phyloP scores from a whole-genome alignment of 1,140 invertebrate genomes.

The Bombyx mandarina region DNA sequence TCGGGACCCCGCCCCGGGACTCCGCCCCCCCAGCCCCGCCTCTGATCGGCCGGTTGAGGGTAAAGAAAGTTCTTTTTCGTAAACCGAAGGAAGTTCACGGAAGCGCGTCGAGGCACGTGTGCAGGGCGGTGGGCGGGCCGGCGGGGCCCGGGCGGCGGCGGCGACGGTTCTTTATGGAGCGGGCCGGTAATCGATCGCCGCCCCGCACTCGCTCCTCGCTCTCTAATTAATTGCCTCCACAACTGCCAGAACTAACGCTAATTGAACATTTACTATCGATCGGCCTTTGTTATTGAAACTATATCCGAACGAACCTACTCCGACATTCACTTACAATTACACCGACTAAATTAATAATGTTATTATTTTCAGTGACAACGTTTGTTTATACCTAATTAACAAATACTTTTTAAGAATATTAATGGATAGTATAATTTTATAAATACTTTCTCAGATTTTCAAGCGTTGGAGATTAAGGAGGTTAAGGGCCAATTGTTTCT shows the following conservation, averaged over 20 bases:
- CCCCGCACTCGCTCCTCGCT: not conserved
- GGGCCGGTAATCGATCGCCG: not conserved
- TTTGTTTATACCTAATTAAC: no score
- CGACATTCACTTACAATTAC: no score
- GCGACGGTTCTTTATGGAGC: not conserved
- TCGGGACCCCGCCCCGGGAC: slow-evolving; percentile 13
- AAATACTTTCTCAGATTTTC: no score
- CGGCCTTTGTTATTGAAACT: no score
- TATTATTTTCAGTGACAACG: no score
- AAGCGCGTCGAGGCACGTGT: not conserved
- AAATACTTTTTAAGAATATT: no score
- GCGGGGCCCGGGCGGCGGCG: slow-evolving; percentile 23
- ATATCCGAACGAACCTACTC: no score
- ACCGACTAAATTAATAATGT: no score
- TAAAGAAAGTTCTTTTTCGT: slow-evolving; percentile 20
- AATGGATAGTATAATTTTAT: no score
- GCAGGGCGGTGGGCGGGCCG: not conserved
- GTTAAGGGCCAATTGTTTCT: no score
- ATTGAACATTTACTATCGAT: no score
- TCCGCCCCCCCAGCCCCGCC: slow-evolving; percentile 40
- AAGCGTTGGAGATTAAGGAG: no score
- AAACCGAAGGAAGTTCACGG: not conserved
- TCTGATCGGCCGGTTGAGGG: slow-evolving; percentile 10
- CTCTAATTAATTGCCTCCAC: slow-evolving; percentile 18
- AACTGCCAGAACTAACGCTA: not conserved